Evolutionary conservation across 2,113 vertebrate species (phyloP), one percentile per base, ranked within the genome.

Genomic region (Chamaetylas fuelleborni): DNA sequence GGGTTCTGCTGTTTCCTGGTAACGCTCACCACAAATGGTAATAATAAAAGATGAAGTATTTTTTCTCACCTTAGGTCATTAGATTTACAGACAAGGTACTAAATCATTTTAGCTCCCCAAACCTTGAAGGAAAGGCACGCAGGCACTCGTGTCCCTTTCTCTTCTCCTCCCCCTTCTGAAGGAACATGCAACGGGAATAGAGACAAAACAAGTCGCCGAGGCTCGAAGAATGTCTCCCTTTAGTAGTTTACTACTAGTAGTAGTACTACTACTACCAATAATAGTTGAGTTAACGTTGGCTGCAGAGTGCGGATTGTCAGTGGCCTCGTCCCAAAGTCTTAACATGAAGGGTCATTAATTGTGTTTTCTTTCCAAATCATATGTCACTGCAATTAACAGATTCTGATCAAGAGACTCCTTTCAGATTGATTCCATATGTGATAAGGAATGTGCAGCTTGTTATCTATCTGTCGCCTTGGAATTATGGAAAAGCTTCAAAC

Each of bases 401-500:
- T 98, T 97, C 88, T 98, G 98, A 98, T 98, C 98, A 98, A 94
- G 95, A 97, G 96, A 86, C 96, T 97, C 87, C 95, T 92, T 97
- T 95, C 93, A 97, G 98, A 98, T 97, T 96, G 98, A 98, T 98
- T 98, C 97, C 97, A 97, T 97, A 98, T 98, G 98, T 96, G 98
- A 98, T 98, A 97, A 97, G 97, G 98, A 97, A 98, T 97, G 98
- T 97, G 96, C 96, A 96, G 95, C 97, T 97, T 97, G 95, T 97
- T 97, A 98, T 97, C 95, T 96, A 96, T 92, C 97, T 98, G 98
- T 97, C 97, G 97, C 96, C 97, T 97, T 96, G 97, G 97, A 97
- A 97, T 98, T 97, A 97, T 98, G 98, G 98, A 98, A 97, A 98
- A 98, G 96, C 98, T 98, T 98, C 97, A 98, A 98, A 98, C 97